Evolutionary conservation across 2,888 invertebrate genomes (phyloP), one percentile per base, ranked within the genome.

Genomic region (Noctua fimbriata): DNA sequence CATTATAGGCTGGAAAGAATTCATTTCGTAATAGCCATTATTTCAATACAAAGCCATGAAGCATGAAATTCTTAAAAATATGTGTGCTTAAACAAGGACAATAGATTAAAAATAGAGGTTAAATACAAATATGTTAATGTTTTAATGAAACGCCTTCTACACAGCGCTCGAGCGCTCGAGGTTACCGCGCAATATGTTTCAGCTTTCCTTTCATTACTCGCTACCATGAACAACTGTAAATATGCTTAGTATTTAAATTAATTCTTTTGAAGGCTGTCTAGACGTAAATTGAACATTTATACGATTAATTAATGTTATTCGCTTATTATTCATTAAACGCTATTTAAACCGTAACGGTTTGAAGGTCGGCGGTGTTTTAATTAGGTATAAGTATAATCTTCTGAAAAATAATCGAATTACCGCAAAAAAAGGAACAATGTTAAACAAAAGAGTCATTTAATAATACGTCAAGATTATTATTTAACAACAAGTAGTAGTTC

Each of bases 251-350:
- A 78, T 76, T 78, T 55, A 65, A 75, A 73, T 75, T 49, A 78
- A 70, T 77, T 78, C 63, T 75, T 81, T 69, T 81, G 81, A 78
- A 78, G 81, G 69, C 41, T 32, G 69, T 66, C 78, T 81, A 60
- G 73, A 78, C 69, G 65, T 47, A 32, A 83, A 74, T 73, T 77
- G 32, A 41, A 58, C 63, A 73, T 67, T 76, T 36, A 66, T 24
- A 63, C 32, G 66, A 58, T 71, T 55, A 76, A 73, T 79, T 76
- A 79, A 66, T 76, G 72, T 76, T n/a, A 24, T 63, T 52, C 41
- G 49, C 80, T 69, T 4, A 36, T 73, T 69, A 66, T 77, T 55
- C 2, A 72, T 71, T 69, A n/a, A 58, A 67, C 63, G 52, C 41
- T 63, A 52, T 71, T 76, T 52, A 55, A 69, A 66, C 58, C 36